phyloP scores from a whole-genome alignment of 2,888 invertebrate genomes.

The Drosophila barbarae region DNA sequence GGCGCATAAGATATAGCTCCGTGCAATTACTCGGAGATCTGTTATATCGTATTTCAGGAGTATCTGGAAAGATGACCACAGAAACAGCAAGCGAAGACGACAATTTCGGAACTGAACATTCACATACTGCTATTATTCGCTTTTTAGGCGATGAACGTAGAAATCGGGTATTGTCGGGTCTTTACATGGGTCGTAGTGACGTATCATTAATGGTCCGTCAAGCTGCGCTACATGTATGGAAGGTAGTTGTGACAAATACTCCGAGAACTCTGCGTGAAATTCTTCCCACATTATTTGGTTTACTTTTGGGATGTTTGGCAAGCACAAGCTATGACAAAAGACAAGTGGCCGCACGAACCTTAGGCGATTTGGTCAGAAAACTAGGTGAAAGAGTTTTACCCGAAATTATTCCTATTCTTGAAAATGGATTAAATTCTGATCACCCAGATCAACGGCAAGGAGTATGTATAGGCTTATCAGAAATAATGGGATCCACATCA shows the following conservation, averaged over 20 bases:
- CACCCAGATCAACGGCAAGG: slow-evolving; percentile 98
- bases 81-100: slow-evolving; percentile 99
- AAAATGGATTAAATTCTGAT: slow-evolving; percentile 93
- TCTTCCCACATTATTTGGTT: slow-evolving; percentile 93
- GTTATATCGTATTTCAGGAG: slow-evolving; percentile 96
- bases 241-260: slow-evolving; percentile 98
- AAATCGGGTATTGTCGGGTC: slow-evolving; percentile 94
- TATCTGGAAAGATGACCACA: slow-evolving; percentile 99
- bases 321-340: slow-evolving; percentile 97
- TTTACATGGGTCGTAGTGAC: slow-evolving; percentile 98
- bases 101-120: slow-evolving; percentile 98
- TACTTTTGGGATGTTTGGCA: slow-evolving; percentile 95
- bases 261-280: slow-evolving; percentile 98
- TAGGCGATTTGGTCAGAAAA: slow-evolving; percentile 98
- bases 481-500: slow-evolving; percentile 98
- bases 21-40: slow-evolving; percentile 97
- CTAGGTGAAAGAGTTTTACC: slow-evolving; percentile 98
- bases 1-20: slow-evolving; percentile 97
- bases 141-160: slow-evolving; percentile 93
- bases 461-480: slow-evolving; percentile 98
- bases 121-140: slow-evolving; percentile 93
- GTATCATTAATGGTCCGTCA: slow-evolving; percentile 98
- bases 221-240: slow-evolving; percentile 99
- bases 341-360: slow-evolving; percentile 96
- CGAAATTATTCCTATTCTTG: slow-evolving; percentile 98